These are phyloP conservation scores for Penelope pileata DNA, from an alignment of 2,113 vertebrate species.

Conservation along the genomic window DNA sequence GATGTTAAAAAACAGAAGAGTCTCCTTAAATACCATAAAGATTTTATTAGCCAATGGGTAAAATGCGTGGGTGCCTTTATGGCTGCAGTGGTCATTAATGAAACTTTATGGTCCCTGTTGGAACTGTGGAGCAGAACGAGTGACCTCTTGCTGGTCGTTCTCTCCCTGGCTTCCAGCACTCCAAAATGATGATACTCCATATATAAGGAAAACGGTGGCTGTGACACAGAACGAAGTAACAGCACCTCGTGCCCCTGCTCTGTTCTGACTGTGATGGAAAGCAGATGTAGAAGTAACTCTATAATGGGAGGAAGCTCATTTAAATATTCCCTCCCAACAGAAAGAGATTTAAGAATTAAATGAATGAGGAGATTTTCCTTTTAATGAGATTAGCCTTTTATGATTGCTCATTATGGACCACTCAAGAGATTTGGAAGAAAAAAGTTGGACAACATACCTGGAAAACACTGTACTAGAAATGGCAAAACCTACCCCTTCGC, in stretches of 20 bases:
- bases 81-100: conserved; percentile 39
- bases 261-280: conserved; percentile 57
- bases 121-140: not conserved
- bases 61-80: not conserved
- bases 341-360: conserved; percentile 59
- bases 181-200: conserved; percentile 35
- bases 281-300: conserved; percentile 51
- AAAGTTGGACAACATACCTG: conserved; percentile 35
- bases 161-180: conserved; percentile 42
- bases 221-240: conserved; percentile 48
- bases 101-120: conserved; percentile 34
- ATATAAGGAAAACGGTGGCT: conserved; percentile 19
- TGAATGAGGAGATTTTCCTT: conserved; percentile 44
- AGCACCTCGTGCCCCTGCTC: conserved; percentile 27
- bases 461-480: conserved; percentile 51
- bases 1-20: not conserved
- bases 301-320: conserved; percentile 53
- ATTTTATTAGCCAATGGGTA: conserved; percentile 11
- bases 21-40: conserved; percentile 1
- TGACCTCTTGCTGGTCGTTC: conserved; percentile 34
- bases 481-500: not conserved
- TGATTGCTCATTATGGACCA: conserved; percentile 32
- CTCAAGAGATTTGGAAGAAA: conserved; percentile 34
- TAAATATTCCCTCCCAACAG: conserved; percentile 51
- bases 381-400: conserved; percentile 57